phyloP scores from a whole-genome alignment of 1,140 invertebrate species.

The Brachionus koreanus region DNA sequence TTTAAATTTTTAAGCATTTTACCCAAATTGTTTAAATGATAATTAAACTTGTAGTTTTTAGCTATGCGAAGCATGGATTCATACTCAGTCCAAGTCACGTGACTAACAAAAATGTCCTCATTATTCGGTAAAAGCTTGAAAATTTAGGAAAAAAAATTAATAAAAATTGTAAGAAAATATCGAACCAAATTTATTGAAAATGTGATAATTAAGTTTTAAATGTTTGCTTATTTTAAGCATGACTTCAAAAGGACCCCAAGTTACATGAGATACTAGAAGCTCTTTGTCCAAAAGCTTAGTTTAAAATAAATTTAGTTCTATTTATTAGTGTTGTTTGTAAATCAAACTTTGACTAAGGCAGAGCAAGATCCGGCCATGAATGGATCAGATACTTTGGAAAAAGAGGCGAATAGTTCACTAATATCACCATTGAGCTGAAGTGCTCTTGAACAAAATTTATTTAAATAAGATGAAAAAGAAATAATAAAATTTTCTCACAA shows the following conservation, averaged over 20 bases:
- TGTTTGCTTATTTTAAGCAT: slow-evolving; percentile 85
- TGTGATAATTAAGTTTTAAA: slow-evolving; percentile 63
- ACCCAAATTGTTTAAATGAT: slow-evolving; percentile 59
- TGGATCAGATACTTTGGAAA: slow-evolving; percentile 51
- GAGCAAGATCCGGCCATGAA: slow-evolving; percentile 47
- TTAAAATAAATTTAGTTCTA: slow-evolving; percentile 48
- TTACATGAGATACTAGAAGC: slow-evolving; percentile 67
- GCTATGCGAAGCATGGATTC: slow-evolving; percentile 79
- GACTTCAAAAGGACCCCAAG: slow-evolving; percentile 70
- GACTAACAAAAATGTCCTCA: slow-evolving; percentile 64
- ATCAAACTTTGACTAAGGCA: slow-evolving; percentile 44
- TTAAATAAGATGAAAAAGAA: not conserved
- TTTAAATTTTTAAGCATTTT: not conserved
- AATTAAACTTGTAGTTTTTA: slow-evolving; percentile 81
- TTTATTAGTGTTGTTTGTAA: not conserved
- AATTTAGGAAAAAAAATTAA: not conserved
- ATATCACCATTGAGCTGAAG: slow-evolving; percentile 70
- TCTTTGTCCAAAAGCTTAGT: slow-evolving; percentile 57
- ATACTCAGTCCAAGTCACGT: slow-evolving; percentile 72
- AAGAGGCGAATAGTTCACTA: slow-evolving; percentile 65
- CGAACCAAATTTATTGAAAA: slow-evolving; percentile 1
- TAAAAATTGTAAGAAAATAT: not conserved
- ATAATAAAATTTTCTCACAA: slow-evolving; percentile 49
- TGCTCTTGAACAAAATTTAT: slow-evolving; percentile 48
- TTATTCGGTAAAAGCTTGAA: slow-evolving; percentile 55